Conservation (phyloP, 2,888 invertebrate genomes). For the Pediacus dermestoides region DNA sequence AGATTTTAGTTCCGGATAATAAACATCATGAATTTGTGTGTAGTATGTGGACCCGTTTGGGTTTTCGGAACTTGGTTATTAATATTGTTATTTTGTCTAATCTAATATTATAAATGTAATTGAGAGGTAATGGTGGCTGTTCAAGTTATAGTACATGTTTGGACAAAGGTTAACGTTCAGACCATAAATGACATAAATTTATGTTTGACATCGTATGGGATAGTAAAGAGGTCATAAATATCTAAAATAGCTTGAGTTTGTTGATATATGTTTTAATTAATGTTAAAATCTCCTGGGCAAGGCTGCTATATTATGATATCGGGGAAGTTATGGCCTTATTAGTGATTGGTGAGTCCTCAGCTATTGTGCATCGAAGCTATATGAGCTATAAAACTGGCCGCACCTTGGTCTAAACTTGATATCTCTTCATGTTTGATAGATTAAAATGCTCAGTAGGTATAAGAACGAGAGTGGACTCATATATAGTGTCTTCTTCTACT, state of each 20-base stretch:
- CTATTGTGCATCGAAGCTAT: constrained; percentile 39
- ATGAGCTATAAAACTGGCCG: constrained; percentile 46
- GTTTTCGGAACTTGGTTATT: not conserved
- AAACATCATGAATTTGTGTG: constrained; percentile 36
- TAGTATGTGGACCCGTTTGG: not conserved
- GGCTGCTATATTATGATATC: constrained; percentile 44
- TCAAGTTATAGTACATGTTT: too few relatives aligned
- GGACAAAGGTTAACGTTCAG: constrained; percentile 5
- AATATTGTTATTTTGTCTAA: too few relatives aligned
- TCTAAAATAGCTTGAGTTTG: constrained; percentile 32
- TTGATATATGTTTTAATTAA: constrained; percentile 43
- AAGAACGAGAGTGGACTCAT: constrained; percentile 13
- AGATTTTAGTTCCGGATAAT: constrained; percentile 51
- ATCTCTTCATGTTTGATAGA: constrained; percentile 40
- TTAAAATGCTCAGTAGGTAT: constrained; percentile 37
- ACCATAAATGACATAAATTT: constrained; percentile 25
- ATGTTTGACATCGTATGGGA: constrained; percentile 30
- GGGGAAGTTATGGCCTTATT: constrained; percentile 45
- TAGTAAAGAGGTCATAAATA: constrained; percentile 34
- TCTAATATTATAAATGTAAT: too few relatives aligned
- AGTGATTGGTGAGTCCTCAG: constrained; percentile 42
- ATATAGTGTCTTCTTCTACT: constrained; percentile 11
- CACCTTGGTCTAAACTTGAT: constrained; percentile 38
- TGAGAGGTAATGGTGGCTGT: too few relatives aligned
- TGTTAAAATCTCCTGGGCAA: constrained; percentile 33